phyloP scores from a whole-genome alignment of 2,888 invertebrate genomes.

The Ophonus ardosiacus region DNA sequence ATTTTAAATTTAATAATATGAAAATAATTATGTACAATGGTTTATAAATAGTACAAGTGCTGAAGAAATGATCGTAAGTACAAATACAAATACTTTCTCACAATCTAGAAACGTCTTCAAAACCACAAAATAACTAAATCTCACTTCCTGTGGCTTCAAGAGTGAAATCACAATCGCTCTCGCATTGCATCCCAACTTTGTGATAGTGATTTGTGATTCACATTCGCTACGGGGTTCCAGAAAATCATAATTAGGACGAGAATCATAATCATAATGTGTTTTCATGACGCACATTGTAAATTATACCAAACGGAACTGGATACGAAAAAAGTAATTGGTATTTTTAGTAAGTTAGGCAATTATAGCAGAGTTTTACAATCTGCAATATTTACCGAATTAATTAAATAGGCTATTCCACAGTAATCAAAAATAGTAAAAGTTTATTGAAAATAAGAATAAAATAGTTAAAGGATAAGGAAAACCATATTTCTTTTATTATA shows the following conservation, averaged over 20 bases:
- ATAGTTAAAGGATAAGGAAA: too few relatives aligned
- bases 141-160: slow-evolving; percentile 40
- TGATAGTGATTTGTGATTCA: slow-evolving; percentile 13
- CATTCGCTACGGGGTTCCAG: neutral
- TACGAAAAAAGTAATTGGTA: too few relatives aligned
- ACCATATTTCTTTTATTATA: too few relatives aligned
- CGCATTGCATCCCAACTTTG: neutral
- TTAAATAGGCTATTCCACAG: too few relatives aligned
- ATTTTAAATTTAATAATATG: slow-evolving; percentile 27
- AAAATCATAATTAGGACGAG: neutral
- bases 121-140: slow-evolving; percentile 41
- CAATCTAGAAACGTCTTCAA: slow-evolving; percentile 40
- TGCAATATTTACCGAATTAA: too few relatives aligned
- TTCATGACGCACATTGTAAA: neutral
- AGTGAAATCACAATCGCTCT: slow-evolving; percentile 33
- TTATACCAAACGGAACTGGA: neutral
- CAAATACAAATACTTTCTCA: slow-evolving; percentile 45
- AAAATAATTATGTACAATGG: slow-evolving; percentile 40
- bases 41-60: slow-evolving; percentile 42
- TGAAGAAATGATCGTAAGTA: slow-evolving; percentile 41
- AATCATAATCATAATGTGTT: too few relatives aligned
- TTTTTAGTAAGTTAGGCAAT: too few relatives aligned
- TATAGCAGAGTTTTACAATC: too few relatives aligned
- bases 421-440: too few relatives aligned
- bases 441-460: too few relatives aligned